Evolutionary conservation across 2,113 vertebrate species (phyloP), one percentile per base, ranked within the genome.

Genomic region (Panthera uncia): DNA sequence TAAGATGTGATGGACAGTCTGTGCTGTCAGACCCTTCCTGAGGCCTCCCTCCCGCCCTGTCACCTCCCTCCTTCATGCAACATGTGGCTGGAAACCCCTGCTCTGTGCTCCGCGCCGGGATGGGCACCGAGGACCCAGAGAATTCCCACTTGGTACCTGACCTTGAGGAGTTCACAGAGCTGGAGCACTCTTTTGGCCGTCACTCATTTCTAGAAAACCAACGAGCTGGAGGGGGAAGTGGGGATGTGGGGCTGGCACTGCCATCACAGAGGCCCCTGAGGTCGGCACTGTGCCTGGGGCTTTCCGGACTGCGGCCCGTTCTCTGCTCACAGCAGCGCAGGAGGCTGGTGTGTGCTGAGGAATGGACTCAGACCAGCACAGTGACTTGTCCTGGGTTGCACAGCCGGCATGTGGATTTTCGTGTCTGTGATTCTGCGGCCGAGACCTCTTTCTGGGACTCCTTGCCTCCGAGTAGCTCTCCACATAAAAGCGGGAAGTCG

Each of bases 261-360:
- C 57, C 0, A 0, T n/a, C 48, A 13, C 0, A 6, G 80, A 27
- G 73, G 6, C 38, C 31, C 1, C 61, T 2, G 1, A 0, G 9
- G 52, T 52, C 33, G 36, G 41, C 2, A 1, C 41, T 0, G 8
- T 3, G 29, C n/a, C 27, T 45, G 74, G 93, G 68, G 13, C 85
- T 48, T 93, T 61, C 45, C 29, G 57, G 55, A 7, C 38, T 25
- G 13, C 33, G 31, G 45, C 3, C 10, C 0, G 0, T 2, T 4
- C 21, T 19, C 74, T n/a, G 23, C 15, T 89, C 4, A 2, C 5
- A 16, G 61, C 11, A 23, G 31, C 4, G 0, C 5, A 8, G 78
- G 63, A 33, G 91, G n/a, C 18, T 2, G 82, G 29, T 14, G 0
- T 21, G 29, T 7, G 31, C 63, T 8, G n/a, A 81, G 84, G 50